Conservation (phyloP, 2,888 invertebrate species). For the Agonopterix heracliana region DNA sequence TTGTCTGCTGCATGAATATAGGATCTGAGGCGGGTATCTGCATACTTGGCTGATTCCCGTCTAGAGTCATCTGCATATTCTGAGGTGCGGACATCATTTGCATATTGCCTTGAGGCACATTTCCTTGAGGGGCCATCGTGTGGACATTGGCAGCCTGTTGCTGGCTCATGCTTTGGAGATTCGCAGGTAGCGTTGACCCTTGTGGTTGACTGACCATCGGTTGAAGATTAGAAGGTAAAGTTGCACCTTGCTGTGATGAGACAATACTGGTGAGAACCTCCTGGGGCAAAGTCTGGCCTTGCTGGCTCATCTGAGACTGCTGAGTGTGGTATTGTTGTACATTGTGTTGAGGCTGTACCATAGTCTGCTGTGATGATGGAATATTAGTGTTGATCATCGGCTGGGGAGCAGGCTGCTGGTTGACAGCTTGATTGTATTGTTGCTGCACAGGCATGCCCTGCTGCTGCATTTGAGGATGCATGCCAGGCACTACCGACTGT, state of each 20-base stretch:
- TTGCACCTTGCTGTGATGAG: conserved; percentile 68
- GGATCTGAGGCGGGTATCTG: conserved; percentile 73
- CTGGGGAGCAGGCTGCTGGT: conserved; percentile 62
- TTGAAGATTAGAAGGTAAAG: conserved; percentile 63
- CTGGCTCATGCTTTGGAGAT: conserved; percentile 71
- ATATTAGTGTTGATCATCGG: conserved; percentile 64
- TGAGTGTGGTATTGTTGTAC: conserved; percentile 72
- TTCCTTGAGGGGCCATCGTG: conserved; percentile 66
- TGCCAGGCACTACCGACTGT: conserved; percentile 66
- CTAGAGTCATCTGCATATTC: conserved; percentile 74
- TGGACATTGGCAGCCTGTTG: conserved; percentile 65
- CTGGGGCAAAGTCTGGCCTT: conserved; percentile 67
- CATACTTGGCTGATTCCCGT: conserved; percentile 73
- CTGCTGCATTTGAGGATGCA: conserved; percentile 71
- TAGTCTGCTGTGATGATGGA: conserved; percentile 64
- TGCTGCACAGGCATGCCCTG: conserved; percentile 70
- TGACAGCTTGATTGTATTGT: conserved; percentile 71
- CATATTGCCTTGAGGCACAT: conserved; percentile 75
- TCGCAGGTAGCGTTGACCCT: conserved; percentile 78
- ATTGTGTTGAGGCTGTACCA: conserved; percentile 68
- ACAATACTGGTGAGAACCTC: conserved; percentile 70
- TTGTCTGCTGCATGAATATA: conserved; percentile 66
- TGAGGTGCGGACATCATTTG: conserved; percentile 74
- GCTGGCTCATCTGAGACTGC: conserved; percentile 66
- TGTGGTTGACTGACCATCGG: conserved; percentile 68